These are phyloP conservation scores for Apantesis nais DNA, from an alignment of 2,888 invertebrate genomes.

Conservation along the genomic window DNA sequence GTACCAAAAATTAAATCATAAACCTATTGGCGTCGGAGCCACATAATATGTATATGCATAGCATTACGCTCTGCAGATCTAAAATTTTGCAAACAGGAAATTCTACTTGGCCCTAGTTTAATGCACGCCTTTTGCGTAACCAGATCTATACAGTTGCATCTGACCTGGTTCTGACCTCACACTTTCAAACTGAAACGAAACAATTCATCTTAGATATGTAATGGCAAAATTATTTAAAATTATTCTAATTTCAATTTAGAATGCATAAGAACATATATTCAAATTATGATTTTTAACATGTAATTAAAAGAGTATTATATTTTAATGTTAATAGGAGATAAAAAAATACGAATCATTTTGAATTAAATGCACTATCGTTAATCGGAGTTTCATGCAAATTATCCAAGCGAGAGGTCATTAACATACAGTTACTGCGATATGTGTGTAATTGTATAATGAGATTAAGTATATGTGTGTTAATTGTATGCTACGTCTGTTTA, in stretches of 20 bases:
- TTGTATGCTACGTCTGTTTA: conserved; percentile 24
- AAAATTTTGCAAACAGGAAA: conserved; percentile 50
- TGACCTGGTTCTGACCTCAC: conserved; percentile 47
- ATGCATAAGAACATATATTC: not conserved
- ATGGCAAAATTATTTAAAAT: conserved; percentile 11
- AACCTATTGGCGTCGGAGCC: not conserved
- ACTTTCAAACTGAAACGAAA: conserved; percentile 30
- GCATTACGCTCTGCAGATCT: conserved; percentile 22
- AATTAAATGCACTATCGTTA: conserved; percentile 19
- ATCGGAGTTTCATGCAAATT: conserved; percentile 36
- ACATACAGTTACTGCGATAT: conserved; percentile 27
- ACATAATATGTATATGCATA: conserved; percentile 7
- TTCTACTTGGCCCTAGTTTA: conserved; percentile 37
- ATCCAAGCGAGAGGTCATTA: conserved; percentile 19
- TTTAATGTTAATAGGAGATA: conserved; percentile 5
- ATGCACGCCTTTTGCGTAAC: conserved; percentile 33
- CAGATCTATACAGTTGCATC: conserved; percentile 44
- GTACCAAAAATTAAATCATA: not conserved
- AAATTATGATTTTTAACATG: not conserved
- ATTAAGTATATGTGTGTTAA: conserved; percentile 45
- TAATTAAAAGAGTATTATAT: conserved; percentile 1
- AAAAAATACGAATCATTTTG: conserved; percentile 6
- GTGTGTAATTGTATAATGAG: conserved; percentile 30
- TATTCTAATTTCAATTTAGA: conserved; percentile 5
- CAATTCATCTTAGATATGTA: not conserved